Evolutionary conservation across 2,113 vertebrate species (phyloP).

Genomic region (Corythornis vintsioides): DNA sequence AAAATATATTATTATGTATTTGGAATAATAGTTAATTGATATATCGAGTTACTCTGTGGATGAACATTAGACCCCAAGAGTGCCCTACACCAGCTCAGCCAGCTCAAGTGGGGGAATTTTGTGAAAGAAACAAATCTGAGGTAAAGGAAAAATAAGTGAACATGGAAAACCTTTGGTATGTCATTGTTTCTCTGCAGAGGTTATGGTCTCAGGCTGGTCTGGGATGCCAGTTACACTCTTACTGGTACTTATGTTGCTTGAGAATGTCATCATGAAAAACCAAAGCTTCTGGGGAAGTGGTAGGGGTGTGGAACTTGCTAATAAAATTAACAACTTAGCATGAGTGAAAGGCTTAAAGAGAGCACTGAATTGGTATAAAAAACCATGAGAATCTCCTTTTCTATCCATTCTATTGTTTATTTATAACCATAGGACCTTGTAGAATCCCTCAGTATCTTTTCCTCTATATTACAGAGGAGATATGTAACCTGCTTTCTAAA

Average conservation of each 20-base stretch:
- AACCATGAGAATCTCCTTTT: neutral
- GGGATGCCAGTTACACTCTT: neutral
- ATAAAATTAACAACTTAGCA: neutral
- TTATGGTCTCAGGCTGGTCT: neutral
- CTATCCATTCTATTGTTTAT: neutral
- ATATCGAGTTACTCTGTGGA: neutral
- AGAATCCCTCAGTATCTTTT: neutral
- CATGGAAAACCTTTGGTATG: neutral
- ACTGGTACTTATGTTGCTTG: neutral
- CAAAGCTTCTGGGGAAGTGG: neutral
- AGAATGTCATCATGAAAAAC: neutral
- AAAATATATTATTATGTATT: too few relatives aligned
- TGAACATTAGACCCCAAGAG: neutral
- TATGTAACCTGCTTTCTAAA: neutral
- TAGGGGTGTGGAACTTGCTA: neutral
- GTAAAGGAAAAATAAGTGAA: neutral
- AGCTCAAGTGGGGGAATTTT: neutral
- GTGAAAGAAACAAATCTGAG: neutral
- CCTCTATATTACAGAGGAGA: neutral
- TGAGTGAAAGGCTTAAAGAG: neutral
- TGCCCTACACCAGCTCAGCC: neutral
- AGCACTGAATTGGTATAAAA: neutral
- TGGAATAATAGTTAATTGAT: neutral
- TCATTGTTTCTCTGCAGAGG: neutral
- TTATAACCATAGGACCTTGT: neutral